Percentiles rank a stretch among this genome's conserved stretches.
phyloP scores from a whole-genome alignment of 30 jellyfish, hydroid and myxozoan species.

The Turritopsis rubra region DNA sequence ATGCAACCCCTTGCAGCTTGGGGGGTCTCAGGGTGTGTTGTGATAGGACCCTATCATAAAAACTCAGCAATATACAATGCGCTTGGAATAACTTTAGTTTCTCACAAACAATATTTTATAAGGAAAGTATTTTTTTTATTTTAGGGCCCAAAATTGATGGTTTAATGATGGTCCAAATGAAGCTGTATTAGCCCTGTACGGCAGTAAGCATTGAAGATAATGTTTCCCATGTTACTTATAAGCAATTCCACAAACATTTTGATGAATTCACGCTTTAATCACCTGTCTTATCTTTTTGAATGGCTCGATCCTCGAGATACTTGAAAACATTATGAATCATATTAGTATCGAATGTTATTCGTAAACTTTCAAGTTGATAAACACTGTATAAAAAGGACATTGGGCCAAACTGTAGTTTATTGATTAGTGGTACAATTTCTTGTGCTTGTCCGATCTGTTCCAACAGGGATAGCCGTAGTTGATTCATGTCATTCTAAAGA shows the following conservation, averaged over 20 bases:
- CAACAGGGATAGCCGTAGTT: constrained; percentile 70
- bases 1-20: too few species aligned
- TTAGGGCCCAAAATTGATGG: neutral
- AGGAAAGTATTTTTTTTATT: too few species aligned
- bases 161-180: neutral
- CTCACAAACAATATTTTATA: too few species aligned
- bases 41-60: too few species aligned
- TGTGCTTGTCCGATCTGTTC: constrained; percentile 75
- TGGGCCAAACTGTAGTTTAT: constrained; percentile 79
- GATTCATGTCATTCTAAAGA: constrained; percentile 58
- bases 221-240: too few species aligned
- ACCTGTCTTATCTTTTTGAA: constrained; percentile 82
- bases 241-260: too few species aligned
- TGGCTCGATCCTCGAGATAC: constrained; percentile 88
- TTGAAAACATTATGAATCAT: constrained; percentile 57
- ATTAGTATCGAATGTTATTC: constrained; percentile 63
- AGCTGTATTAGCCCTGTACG: neutral
- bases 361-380: constrained; percentile 75
- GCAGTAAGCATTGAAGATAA: too few species aligned
- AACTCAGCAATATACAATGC: too few species aligned
- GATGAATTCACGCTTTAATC: too few species aligned
- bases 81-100: too few species aligned
- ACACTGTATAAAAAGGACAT: constrained; percentile 75
- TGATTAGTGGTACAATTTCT: constrained; percentile 64
- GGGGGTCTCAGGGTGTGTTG: too few species aligned